Conservation (phyloP, 1,140 invertebrate species). For the Drosophila subpulchrella region DNA sequence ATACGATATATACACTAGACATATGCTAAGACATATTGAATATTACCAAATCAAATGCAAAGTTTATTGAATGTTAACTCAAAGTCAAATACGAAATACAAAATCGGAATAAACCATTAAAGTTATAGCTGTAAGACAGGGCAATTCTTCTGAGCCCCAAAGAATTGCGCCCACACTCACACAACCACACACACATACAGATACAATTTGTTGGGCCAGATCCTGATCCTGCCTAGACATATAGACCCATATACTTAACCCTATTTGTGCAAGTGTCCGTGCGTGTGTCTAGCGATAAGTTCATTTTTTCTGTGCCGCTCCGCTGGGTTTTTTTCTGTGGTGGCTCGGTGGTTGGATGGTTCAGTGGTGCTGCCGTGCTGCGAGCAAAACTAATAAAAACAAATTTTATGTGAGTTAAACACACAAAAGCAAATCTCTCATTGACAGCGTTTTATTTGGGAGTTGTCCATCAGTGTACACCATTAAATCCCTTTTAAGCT, state of each 20-base stretch:
- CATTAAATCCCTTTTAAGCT: conserved; percentile 2
- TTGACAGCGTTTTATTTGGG: conserved; percentile 19
- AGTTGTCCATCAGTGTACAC: conserved; percentile 1
- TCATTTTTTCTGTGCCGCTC: conserved; percentile 54
- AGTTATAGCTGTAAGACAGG: conserved; percentile 27
- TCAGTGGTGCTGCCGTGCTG: conserved; percentile 20
- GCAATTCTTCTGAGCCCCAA: conserved; percentile 44
- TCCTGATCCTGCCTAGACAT: background rate
- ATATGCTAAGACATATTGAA: conserved; percentile 55
- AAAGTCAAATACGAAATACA: conserved; percentile 21
- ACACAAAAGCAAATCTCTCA: conserved; percentile 39
- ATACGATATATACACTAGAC: conserved; percentile 37
- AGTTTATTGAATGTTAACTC: conserved; percentile 51
- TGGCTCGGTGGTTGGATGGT: background rate
- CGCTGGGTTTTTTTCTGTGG: conserved; percentile 36
- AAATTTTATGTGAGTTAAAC: conserved; percentile 77
- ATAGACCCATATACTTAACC: background rate
- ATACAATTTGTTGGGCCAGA: conserved; percentile 1
- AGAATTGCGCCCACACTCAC: conserved; percentile 25
- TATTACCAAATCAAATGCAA: conserved; percentile 36
- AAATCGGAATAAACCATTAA: conserved; percentile 9
- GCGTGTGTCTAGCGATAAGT: conserved; percentile 58
- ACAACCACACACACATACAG: conserved; percentile 6
- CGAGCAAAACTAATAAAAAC: conserved; percentile 73
- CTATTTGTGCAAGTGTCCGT: conserved; percentile 19